Evolutionary conservation across 1,140 invertebrate species (phyloP).

Genomic region (Maconellicoccus hirsutus): DNA sequence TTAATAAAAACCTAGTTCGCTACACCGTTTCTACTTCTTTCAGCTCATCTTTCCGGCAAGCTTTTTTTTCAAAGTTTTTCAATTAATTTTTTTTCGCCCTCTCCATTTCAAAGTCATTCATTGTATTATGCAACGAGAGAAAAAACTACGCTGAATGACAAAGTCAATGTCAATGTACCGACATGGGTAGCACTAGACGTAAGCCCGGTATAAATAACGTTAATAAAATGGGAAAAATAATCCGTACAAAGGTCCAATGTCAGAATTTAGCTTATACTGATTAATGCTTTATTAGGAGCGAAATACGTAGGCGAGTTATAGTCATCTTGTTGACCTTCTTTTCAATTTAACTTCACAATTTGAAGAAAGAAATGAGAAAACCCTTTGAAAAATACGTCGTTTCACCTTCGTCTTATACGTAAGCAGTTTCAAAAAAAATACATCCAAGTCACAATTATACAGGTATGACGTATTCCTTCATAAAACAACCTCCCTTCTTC

Average conservation of each 20-base stretch:
- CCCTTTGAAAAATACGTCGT: too few relatives aligned
- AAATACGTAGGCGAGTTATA: background rate
- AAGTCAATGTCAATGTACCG: background rate
- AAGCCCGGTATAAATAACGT: too few relatives aligned
- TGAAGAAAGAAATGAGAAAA: too few relatives aligned
- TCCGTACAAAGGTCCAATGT: background rate
- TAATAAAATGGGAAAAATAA: too few relatives aligned
- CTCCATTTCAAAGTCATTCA: slow-evolving; percentile 3
- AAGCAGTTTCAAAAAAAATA: too few relatives aligned
- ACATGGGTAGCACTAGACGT: background rate
- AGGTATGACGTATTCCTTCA: too few relatives aligned
- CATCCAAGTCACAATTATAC: too few relatives aligned
- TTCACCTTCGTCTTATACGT: too few relatives aligned
- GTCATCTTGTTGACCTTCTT: background rate
- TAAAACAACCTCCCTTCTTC: too few relatives aligned
- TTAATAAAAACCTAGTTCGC: too few relatives aligned
- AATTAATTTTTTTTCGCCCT: background rate
- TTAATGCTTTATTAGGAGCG: slow-evolving; percentile 4
- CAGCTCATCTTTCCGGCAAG: background rate
- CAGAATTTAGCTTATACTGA: background rate
- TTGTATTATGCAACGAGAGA: background rate
- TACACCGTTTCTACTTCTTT: too few relatives aligned
- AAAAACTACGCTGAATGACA: background rate
- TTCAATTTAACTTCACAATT: background rate
- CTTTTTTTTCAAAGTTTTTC: background rate